Base-by-base conservation (phyloP, 2,888 invertebrate species). In the Cyrtodaria siliqua region DNA sequence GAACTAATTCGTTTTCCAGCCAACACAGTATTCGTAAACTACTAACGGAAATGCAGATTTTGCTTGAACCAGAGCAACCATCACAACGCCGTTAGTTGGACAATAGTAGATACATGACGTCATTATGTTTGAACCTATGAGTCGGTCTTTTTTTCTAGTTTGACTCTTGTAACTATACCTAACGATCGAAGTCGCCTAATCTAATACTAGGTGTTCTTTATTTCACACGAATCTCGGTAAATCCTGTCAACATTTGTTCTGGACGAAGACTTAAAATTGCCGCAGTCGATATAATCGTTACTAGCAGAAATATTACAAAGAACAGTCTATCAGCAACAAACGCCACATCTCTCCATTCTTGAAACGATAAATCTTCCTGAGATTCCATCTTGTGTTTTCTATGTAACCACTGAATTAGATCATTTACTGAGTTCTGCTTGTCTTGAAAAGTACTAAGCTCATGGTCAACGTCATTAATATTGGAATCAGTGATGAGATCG, bases 261-360 rank as follows among this genome's bases (percentile, higher is more conserved):
- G 90, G 90, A 26, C 89, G 71, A 82, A 88, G 85, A 59, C 83
- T 85, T 24, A 90, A 66, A n/a, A 89, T 86, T 23, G 73, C 78
- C 4, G 83, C 79, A 0, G 90, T 86, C 1, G 90, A 86, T 14
- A 88, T 66, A 18, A 86, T 75, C 0, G 87, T 90, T 16, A 87
- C 60, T 4, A 87, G 8, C 2, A 89, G 81, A 79, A 88, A 90
- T 23, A 88, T 20, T 42, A 87, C 82, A 64, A 90, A 90, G 23
- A 89, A 75, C 6, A 89, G 71, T 14, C 90, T 61, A 63, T 90
- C 90, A n/a, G 86, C 71, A 4, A 89, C 88, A 61, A 82, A 87
- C 2, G 90, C 90, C 1, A 89, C 86, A 59, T 90, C 86, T 2
- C 87, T 80, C 90, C 90, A 90, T 80, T 90, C 88, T 33, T 85